phyloP scores from a whole-genome alignment of 2,797 vertebrate species.

The Cuniculus paca region DNA sequence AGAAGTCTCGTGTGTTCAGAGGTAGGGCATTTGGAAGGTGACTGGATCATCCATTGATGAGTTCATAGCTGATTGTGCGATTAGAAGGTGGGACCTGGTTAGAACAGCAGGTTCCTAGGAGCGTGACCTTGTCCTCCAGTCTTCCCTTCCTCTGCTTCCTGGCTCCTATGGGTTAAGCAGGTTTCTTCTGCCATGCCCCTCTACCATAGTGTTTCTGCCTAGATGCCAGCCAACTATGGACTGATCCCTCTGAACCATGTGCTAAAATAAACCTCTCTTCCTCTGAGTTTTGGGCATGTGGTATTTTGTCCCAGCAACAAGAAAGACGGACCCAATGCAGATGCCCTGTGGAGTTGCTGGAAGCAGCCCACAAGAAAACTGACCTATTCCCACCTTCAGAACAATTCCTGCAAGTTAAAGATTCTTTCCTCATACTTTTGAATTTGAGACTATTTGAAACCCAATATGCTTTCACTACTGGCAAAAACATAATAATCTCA shows the following conservation, averaged over 20 bases:
- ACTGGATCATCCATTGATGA: neutral
- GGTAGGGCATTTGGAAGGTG: neutral
- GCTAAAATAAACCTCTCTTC: neutral
- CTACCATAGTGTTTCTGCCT: neutral
- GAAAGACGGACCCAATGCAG: neutral
- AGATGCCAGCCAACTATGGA: neutral
- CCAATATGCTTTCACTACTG: neutral
- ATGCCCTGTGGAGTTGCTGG: neutral
- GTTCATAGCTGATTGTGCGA: neutral
- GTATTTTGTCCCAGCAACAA: neutral
- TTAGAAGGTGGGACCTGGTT: neutral
- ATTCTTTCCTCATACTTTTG: neutral
- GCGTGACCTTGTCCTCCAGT: neutral
- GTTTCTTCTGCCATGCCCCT: neutral
- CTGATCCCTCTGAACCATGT: neutral
- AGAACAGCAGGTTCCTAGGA: neutral
- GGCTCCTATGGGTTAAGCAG: neutral
- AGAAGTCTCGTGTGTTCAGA: neutral
- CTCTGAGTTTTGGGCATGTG: neutral
- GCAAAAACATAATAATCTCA: neutral
- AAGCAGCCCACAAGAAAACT: neutral
- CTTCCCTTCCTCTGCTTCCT: neutral
- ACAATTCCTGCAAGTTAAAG: neutral
- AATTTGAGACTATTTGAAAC: slow-evolving; percentile 24
- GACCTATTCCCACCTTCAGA: neutral